phyloP scores from a whole-genome alignment of 2,888 invertebrate species.

The Epicampocera succincta region DNA sequence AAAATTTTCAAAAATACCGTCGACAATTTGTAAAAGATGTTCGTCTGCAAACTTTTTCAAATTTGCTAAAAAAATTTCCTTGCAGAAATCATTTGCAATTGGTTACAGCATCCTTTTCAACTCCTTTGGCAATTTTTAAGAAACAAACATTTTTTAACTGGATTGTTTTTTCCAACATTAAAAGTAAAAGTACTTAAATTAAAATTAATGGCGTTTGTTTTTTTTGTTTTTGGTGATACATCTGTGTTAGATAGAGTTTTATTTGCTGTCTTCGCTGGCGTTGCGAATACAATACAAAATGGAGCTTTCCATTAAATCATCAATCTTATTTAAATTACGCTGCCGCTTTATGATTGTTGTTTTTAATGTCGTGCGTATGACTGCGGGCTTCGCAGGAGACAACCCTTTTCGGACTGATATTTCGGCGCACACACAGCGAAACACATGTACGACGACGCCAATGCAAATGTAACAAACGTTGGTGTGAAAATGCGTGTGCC shows the following conservation, averaged over 20 bases:
- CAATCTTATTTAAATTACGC: conserved; percentile 67
- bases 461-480: conserved; percentile 50
- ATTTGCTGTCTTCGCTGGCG: neutral
- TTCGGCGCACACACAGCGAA: neutral
- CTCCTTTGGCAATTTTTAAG: too few relatives aligned
- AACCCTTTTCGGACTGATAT: conserved; percentile 59
- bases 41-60: too few relatives aligned
- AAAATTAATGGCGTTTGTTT: conserved; percentile 67
- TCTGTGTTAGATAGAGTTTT: conserved; percentile 47
- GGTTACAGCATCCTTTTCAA: too few relatives aligned
- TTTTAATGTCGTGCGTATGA: conserved; percentile 14
- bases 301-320: conserved; percentile 56
- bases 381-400: conserved; percentile 32
- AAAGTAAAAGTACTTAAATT: conserved; percentile 53
- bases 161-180: too few relatives aligned
- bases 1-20: too few relatives aligned
- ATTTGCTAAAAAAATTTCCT: too few relatives aligned
- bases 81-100: too few relatives aligned
- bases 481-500: conserved; percentile 64
- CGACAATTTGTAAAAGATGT: too few relatives aligned
- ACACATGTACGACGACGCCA: too few relatives aligned
- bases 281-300: conserved; percentile 44
- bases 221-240: conserved; percentile 39
- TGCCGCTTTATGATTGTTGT: conserved; percentile 1
- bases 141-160: too few relatives aligned